These are phyloP conservation scores for Columba janthina DNA, from an alignment of 2,113 vertebrate genomes.

Conservation along the genomic window DNA sequence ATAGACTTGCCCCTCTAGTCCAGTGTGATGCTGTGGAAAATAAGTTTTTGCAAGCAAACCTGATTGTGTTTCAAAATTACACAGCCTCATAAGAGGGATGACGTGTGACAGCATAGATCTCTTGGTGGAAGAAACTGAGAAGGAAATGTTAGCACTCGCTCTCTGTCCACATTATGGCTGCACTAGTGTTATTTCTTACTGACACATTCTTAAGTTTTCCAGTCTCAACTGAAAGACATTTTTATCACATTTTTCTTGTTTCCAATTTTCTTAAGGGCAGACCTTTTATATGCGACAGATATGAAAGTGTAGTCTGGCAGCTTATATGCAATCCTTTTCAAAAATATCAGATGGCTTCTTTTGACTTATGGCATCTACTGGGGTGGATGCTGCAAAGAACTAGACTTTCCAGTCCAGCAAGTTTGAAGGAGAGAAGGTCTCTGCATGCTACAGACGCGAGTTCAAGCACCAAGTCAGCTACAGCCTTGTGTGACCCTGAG, in stretches of 20 bases:
- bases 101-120: background rate
- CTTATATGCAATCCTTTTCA: background rate
- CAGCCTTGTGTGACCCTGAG: background rate
- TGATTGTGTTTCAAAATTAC: background rate
- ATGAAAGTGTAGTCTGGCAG: background rate
- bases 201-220: background rate
- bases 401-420: background rate
- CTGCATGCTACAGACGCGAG: rapidly evolving
- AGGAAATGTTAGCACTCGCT: background rate
- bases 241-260: background rate
- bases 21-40: background rate
- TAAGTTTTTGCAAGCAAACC: background rate
- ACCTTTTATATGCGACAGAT: background rate
- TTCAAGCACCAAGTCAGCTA: background rate
- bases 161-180: background rate
- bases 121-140: background rate
- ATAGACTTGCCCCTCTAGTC: background rate
- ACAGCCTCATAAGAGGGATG: background rate
- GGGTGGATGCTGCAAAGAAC: background rate
- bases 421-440: background rate
- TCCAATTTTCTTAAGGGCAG: background rate
- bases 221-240: background rate
- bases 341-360: background rate
- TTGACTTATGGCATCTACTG: rapidly evolving
- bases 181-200: background rate